These are phyloP conservation scores for Uria aalge DNA, from an alignment of 2,113 vertebrate species.

Conservation along the genomic window DNA sequence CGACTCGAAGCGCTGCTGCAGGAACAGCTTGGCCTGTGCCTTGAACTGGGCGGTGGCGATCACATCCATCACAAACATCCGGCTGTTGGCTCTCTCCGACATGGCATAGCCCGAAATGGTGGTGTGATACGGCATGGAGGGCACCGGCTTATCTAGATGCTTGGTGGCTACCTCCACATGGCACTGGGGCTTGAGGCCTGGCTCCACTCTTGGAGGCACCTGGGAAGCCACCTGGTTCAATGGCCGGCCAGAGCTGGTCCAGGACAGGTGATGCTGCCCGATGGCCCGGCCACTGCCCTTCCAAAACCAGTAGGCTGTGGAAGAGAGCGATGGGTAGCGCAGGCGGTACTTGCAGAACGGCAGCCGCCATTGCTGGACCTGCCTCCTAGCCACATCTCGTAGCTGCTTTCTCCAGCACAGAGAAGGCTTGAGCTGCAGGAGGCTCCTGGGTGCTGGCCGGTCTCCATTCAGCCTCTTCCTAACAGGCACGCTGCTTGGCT, in stretches of 20 bases:
- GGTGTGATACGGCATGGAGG: not conserved
- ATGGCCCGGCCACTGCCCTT: slow-evolving; percentile 49
- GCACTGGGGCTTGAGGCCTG: not conserved
- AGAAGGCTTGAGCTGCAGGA: slow-evolving; percentile 53
- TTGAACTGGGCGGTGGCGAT: slow-evolving; percentile 90
- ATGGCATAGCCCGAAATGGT: slow-evolving; percentile 29
- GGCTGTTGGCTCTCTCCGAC: slow-evolving; percentile 62
- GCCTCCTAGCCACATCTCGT: slow-evolving; percentile 79
- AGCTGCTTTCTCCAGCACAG: slow-evolving; percentile 82
- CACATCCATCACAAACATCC: slow-evolving; percentile 86
- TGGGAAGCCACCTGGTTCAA: not conserved
- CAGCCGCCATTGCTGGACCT: slow-evolving; percentile 79
- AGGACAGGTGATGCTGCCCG: not conserved
- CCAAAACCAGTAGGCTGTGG: slow-evolving; percentile 90
- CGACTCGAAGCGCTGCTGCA: slow-evolving; percentile 92
- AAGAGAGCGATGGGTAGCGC: slow-evolving; percentile 83
- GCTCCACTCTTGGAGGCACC: not conserved
- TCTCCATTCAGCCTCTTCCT: slow-evolving; percentile 15
- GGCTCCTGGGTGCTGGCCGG: not conserved
- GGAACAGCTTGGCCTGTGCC: slow-evolving; percentile 93
- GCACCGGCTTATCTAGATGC: not conserved
- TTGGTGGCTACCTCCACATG: not conserved
- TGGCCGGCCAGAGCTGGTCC: not conserved
- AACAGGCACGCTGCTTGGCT: not conserved
- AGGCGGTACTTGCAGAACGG: slow-evolving; percentile 87